A percentile compares a stretch with the other conserved stretches of the same genome.
phyloP scores from a whole-genome alignment of 2,888 invertebrate species.

The Eupithecia exiguata region DNA sequence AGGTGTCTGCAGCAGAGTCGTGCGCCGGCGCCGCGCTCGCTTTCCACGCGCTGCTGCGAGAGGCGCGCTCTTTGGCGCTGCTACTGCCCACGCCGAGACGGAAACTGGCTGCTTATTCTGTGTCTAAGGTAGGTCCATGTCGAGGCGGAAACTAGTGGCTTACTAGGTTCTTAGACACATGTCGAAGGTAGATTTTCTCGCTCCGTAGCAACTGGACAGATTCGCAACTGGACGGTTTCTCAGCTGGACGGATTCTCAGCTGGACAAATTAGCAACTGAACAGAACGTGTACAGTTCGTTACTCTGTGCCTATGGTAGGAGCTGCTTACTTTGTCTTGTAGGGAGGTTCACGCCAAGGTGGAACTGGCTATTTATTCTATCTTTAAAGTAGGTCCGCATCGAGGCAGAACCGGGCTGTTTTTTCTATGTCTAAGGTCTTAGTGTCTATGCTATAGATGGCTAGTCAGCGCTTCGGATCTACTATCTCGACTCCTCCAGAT shows the following conservation, averaged over 20 bases:
- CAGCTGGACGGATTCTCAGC: too few relatives aligned
- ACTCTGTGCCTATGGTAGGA: slow-evolving; percentile 87
- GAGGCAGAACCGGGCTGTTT: slow-evolving; percentile 88
- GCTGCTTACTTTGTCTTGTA: neutral
- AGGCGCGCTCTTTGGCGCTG: slow-evolving; percentile 89
- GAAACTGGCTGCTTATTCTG: slow-evolving; percentile 90
- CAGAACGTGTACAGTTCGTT: too few relatives aligned
- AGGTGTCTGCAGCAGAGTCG: slow-evolving; percentile 93
- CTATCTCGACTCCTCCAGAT: neutral
- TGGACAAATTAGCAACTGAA: too few relatives aligned
- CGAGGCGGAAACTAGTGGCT: slow-evolving; percentile 86
- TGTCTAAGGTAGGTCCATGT: slow-evolving; percentile 88
- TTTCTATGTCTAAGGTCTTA: slow-evolving; percentile 87
- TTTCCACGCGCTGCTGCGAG: slow-evolving; percentile 89
- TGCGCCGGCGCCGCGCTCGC: slow-evolving; percentile 91
- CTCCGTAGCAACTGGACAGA: too few relatives aligned
- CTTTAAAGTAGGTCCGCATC: slow-evolving; percentile 88
- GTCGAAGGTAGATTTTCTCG: too few relatives aligned
- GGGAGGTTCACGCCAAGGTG: neutral
- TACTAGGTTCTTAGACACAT: slow-evolving; percentile 75
- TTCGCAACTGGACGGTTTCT: too few relatives aligned
- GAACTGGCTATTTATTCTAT: slow-evolving; percentile 76
- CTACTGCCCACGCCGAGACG: slow-evolving; percentile 87
- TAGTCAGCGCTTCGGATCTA: neutral
- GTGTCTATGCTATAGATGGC: neutral